Conservation (phyloP, 2,113 vertebrate species). For the Butastur rufipennis region DNA sequence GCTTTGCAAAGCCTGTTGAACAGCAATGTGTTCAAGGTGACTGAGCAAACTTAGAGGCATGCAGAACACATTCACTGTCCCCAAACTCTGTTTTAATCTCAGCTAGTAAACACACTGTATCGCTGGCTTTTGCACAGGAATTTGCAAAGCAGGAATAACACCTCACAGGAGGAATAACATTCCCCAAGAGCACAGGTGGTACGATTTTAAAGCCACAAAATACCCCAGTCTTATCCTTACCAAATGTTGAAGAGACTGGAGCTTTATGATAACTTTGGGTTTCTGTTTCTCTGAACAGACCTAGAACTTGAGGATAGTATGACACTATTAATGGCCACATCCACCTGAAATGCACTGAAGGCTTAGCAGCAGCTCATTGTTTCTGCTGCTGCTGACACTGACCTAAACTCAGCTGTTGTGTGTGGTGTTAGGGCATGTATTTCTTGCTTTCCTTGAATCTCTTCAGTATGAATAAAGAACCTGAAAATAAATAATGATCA, state of each 20-base stretch:
- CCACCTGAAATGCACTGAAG: not conserved
- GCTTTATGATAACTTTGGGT: not conserved
- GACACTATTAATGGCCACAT: not conserved
- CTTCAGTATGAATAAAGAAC: not conserved
- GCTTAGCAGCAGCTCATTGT: not conserved
- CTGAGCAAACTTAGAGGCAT: not conserved
- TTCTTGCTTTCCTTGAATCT: not conserved
- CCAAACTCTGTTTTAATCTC: not conserved
- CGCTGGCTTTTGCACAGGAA: not conserved
- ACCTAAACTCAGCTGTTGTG: not conserved
- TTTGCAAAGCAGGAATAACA: not conserved
- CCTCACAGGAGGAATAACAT: not conserved
- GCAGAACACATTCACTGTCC: not conserved
- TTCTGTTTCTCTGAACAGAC: not conserved
- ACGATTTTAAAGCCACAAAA: not conserved
- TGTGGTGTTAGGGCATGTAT: fast-evolving
- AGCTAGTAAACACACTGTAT: not conserved
- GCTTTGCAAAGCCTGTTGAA: not conserved
- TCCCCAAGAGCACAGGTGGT: not conserved
- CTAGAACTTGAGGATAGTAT: not conserved
- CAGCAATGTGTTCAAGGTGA: not conserved
- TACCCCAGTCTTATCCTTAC: not conserved
- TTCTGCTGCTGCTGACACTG: not conserved
- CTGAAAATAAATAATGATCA: not conserved
- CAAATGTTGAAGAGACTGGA: not conserved